A percentile compares a stretch with the other conserved stretches of the same genome.
Evolutionary conservation across 2,797 vertebrate genomes (phyloP).

Genomic region (Spheniscus humboldti): DNA sequence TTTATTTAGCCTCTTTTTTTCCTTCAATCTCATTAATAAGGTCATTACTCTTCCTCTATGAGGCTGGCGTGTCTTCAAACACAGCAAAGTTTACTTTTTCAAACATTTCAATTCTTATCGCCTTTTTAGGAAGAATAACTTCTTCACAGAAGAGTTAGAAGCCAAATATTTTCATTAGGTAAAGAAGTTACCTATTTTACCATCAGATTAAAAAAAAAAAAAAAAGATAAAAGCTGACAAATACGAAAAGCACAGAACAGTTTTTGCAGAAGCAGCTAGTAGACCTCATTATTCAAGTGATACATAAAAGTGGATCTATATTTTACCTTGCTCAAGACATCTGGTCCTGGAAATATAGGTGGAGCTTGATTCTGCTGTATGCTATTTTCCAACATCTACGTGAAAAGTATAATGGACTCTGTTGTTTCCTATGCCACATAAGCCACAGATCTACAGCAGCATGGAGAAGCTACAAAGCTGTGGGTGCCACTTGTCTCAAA

Average conservation of each 20-base stretch:
- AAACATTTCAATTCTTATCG: neutral
- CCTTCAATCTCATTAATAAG: neutral
- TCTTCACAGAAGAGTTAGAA: neutral
- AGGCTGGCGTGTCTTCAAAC: neutral
- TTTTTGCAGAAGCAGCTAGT: neutral
- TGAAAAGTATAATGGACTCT: neutral
- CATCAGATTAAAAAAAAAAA: neutral
- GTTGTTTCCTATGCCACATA: neutral
- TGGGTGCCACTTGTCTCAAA: neutral
- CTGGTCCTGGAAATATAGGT: neutral
- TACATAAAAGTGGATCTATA: neutral
- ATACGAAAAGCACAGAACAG: neutral
- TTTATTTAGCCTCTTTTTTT: neutral
- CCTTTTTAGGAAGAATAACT: neutral
- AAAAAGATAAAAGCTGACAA: neutral
- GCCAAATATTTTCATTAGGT: neutral
- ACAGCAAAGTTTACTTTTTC: neutral
- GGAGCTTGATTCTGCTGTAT: neutral
- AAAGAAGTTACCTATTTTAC: neutral
- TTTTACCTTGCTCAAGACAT: neutral
- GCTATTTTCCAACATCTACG: neutral
- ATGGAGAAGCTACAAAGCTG: neutral
- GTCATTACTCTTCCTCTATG: neutral
- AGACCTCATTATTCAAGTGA: neutral
- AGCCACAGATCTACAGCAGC: neutral